Evolutionary conservation across 2,888 invertebrate species (phyloP), one percentile per base, ranked within the genome.

Genomic region (Brachyptera risi): DNA sequence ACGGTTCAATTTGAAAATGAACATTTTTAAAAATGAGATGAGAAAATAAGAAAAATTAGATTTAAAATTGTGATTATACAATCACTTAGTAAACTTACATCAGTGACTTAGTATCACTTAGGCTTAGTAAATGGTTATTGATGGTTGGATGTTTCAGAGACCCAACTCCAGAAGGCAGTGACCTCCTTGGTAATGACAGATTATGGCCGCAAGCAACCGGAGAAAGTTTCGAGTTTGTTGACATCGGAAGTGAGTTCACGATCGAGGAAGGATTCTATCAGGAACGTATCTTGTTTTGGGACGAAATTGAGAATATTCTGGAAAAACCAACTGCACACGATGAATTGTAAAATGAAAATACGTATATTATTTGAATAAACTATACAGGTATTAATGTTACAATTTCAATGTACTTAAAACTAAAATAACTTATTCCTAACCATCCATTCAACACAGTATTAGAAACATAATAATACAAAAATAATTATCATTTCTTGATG

Each of bases 281-380:
- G 1, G 56, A 61, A 13, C 61, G 63, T 24, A 65, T 65, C 38
- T 54, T 50, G 9, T 61, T 65, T 17, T 65, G 65, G 65, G 65
- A 65, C 2, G 23, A 54, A 17, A 35, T 54, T 21, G 21, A 15
- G 21, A 21, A 44, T 4, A n/a, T 17, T 3, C 21, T 44, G 21
- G 21, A 17, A 15, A 21, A 15, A 44, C 19, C 44, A 44, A 19
- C 21, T 3, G 21, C 11, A 44, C 44, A 44, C 44, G 44, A 44
- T 44, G 44, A 44, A 21, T 44, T 44, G 21, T 44, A 44, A 44
- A 44, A 44, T 44, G 21, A 44, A 44, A 44, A 44, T 19, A 19
- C 4, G 5, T 40, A 44, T 44, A n/a, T 44, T 44, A 4, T 44
- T 11, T 44, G 9, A 44, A 44, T 44, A 44, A 44, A 44, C 44